These are phyloP conservation scores for Echinops telfairi DNA, from an alignment of 2,113 vertebrate genomes.

Conservation along the genomic window DNA sequence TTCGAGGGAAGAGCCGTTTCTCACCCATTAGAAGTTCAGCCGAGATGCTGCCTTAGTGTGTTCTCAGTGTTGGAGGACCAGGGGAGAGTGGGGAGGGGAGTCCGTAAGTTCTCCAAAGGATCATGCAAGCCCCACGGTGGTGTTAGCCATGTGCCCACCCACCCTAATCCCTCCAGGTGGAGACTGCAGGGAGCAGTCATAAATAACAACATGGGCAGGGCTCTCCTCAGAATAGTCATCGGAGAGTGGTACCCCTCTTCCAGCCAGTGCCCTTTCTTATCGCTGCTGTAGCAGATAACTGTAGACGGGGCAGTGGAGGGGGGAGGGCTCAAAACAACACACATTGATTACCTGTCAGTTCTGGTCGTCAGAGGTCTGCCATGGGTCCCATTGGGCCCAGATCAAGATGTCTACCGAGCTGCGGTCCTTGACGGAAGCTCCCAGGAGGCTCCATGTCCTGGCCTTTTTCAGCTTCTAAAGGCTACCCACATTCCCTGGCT, in stretches of 20 bases:
- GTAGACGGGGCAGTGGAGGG: no score
- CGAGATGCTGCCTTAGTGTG: not conserved
- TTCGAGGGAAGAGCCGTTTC: not conserved
- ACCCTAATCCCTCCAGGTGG: not conserved
- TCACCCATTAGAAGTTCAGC: not conserved
- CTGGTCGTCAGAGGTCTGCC: not conserved
- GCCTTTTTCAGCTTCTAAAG: not conserved
- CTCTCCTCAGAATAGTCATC: not conserved
- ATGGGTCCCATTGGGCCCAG: not conserved
- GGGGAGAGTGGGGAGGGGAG: no score
- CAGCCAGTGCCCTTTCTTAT: not conserved
- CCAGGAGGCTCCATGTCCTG: not conserved
- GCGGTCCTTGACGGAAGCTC: not conserved
- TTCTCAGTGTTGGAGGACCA: not conserved
- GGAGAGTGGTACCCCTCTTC: not conserved
- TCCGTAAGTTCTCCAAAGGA: not conserved
- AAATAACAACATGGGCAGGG: not conserved
- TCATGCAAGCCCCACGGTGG: not conserved
- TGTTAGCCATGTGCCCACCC: not conserved
- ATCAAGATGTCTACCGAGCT: not conserved
- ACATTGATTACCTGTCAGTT: not conserved
- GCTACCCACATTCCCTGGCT: not conserved
- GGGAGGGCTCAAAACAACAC: not conserved
- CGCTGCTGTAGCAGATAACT: not conserved
- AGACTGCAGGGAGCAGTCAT: not conserved